Evolutionary conservation across 2,888 invertebrate genomes (phyloP).

Genomic region (Beris chalybata): DNA sequence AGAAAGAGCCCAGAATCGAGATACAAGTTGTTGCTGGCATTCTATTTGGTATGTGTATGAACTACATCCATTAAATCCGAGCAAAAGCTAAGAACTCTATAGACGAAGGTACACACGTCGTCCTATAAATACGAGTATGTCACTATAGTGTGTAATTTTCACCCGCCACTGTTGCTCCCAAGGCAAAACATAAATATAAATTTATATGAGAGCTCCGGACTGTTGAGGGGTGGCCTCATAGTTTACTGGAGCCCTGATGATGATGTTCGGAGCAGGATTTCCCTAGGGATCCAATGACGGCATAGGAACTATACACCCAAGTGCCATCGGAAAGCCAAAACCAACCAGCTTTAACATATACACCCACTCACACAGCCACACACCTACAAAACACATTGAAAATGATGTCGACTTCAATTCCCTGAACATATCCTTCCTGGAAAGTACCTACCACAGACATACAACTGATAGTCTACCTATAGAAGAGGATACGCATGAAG

Average conservation of each 20-base stretch:
- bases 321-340: conserved; percentile 51
- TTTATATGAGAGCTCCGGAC: conserved; percentile 37
- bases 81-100: no score
- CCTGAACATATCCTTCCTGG: conserved; percentile 25
- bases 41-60: no score
- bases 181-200: conserved; percentile 45
- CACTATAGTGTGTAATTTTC: conserved; percentile 52
- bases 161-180: conserved; percentile 54
- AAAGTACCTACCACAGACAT: not conserved
- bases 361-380: not conserved
- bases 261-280: conserved; percentile 53
- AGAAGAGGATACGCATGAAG: no score
- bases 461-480: no score
- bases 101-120: no score
- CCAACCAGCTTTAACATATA: conserved; percentile 8
- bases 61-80: no score
- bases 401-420: conserved; percentile 24
- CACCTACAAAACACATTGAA: conserved; percentile 18
- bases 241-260: conserved; percentile 45
- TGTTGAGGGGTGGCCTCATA: conserved; percentile 36
- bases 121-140: conserved; percentile 16
- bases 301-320: conserved; percentile 51
- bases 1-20: no score
- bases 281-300: conserved; percentile 47
- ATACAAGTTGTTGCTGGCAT: no score